Evolutionary conservation across 2,797 vertebrate genomes (phyloP).

Genomic region (Anguilla pacifica): DNA sequence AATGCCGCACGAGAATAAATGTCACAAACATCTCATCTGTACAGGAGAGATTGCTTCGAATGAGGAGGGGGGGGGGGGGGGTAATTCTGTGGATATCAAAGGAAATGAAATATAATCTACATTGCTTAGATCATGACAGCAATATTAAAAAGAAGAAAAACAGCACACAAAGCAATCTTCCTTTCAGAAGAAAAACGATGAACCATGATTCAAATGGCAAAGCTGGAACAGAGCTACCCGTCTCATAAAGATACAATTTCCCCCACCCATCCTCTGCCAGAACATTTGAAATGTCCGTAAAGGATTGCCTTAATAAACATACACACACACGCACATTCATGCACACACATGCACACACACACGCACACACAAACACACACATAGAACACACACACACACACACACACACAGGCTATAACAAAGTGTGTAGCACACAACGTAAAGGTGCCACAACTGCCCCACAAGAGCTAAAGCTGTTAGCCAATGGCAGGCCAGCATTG

Average conservation of each 20-base stretch:
- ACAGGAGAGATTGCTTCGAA: not conserved
- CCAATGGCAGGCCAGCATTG: not conserved
- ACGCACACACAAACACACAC: not conserved
- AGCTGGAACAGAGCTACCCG: not conserved
- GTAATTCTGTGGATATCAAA: conserved; percentile 1
- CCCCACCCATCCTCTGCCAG: not conserved
- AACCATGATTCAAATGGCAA: not conserved
- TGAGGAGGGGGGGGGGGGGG: not conserved
- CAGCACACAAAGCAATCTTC: not conserved
- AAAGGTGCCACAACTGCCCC: not conserved
- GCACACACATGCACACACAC: no score
- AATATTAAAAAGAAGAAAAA: conserved; percentile 21
- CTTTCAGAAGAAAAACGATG: not conserved
- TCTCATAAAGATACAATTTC: conserved; percentile 13
- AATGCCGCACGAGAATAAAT: not conserved
- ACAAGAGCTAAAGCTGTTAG: not conserved
- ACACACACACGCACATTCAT: no score
- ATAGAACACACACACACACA: not conserved
- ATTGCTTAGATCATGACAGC: conserved; percentile 6
- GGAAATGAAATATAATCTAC: conserved; percentile 3
- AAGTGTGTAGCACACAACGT: not conserved
- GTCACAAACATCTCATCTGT: not conserved
- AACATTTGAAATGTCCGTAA: conserved; percentile 3
- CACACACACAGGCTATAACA: not conserved
- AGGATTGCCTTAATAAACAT: not conserved